Evolutionary conservation across 1,140 invertebrate species (phyloP), one percentile per base, ranked within the genome.

Genomic region (Drosophila setifemur): DNA sequence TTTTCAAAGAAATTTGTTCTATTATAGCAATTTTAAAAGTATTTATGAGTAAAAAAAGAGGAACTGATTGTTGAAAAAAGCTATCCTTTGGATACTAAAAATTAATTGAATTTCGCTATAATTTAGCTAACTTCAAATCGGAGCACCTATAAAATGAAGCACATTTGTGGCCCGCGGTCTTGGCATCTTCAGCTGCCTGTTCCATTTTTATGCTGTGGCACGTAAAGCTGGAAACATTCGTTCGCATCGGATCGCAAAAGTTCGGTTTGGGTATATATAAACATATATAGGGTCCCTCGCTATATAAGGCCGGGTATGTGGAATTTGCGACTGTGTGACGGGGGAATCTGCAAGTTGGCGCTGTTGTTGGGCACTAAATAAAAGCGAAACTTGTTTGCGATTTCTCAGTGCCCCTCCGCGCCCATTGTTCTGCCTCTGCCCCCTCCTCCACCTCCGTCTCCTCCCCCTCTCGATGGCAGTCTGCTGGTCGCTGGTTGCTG

Each of bases 381-480:
- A 86, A 86, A 86, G 81, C 81, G 81, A 86, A 86, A 86, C 81
- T 86, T 81, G 81, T 86, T 86, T 83, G 74, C 54, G 39, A 58
- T 67, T 70, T 67, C 69, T 48, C 42, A 47, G 11, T 40, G 8
- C 72, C 35, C 52, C 69, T 61, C 35, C 31, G 11, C 52, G 11
- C 50, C 33, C 52, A 57, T 61, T 48, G 43, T 69, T 77, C 49
- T 53, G 47, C 54, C 16, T 61, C 47, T 63, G 28, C 35, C 29
- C 49, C 37, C 9, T 29, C n/a, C n/a, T n/a, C n/a, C n/a, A n/a
- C n/a, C n/a, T n/a, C n/a, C n/a, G n/a, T n/a, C n/a, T n/a, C n/a
- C n/a, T n/a, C n/a, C n/a, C n/a, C n/a, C n/a, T n/a, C n/a, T n/a
- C n/a, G n/a, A n/a, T n/a, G n/a, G n/a, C n/a, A n/a, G n/a, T 37